Percentiles rank a stretch among this genome's conserved stretches.
phyloP scores from a whole-genome alignment of 2,797 vertebrate species.

The Bovichtus diacanthus region DNA sequence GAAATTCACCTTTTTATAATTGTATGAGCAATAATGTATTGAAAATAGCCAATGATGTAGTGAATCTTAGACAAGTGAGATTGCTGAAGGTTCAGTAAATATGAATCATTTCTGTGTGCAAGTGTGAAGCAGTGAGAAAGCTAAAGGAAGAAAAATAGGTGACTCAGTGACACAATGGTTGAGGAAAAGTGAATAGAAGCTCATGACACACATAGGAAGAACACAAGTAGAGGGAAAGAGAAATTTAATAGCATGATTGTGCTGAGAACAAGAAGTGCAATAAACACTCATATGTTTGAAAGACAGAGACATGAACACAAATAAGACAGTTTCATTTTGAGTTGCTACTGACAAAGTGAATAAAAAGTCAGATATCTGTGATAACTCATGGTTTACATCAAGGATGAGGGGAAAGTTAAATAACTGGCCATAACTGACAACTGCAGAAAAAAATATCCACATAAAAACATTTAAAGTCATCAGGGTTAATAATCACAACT shows the following conservation, averaged over 20 bases:
- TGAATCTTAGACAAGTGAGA: neutral
- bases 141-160: slow-evolving; percentile 25
- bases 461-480: slow-evolving; percentile 50
- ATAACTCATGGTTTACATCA: slow-evolving; percentile 41
- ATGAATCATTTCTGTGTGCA: neutral
- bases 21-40: neutral
- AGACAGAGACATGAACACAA: slow-evolving; percentile 67
- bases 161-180: slow-evolving; percentile 20
- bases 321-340: slow-evolving; percentile 27
- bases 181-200: slow-evolving; percentile 38
- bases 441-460: slow-evolving; percentile 44
- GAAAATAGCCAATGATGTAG: neutral
- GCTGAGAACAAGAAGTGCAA: slow-evolving; percentile 84
- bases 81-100: slow-evolving; percentile 21
- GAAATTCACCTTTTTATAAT: slow-evolving; percentile 5
- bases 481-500: slow-evolving; percentile 51
- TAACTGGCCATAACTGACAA: slow-evolving; percentile 48
- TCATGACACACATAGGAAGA: slow-evolving; percentile 47
- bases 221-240: slow-evolving; percentile 73
- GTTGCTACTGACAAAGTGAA: slow-evolving; percentile 25
- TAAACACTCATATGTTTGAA: slow-evolving; percentile 81
- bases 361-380: slow-evolving; percentile 26
- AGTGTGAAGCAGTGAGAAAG: slow-evolving; percentile 32
- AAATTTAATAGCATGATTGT: slow-evolving; percentile 90
- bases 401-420: slow-evolving; percentile 40